A percentile compares a stretch with the other conserved stretches of the same genome.
phyloP scores from a whole-genome alignment of 2,113 vertebrate species.

The Poeciliopsis prolifica region DNA sequence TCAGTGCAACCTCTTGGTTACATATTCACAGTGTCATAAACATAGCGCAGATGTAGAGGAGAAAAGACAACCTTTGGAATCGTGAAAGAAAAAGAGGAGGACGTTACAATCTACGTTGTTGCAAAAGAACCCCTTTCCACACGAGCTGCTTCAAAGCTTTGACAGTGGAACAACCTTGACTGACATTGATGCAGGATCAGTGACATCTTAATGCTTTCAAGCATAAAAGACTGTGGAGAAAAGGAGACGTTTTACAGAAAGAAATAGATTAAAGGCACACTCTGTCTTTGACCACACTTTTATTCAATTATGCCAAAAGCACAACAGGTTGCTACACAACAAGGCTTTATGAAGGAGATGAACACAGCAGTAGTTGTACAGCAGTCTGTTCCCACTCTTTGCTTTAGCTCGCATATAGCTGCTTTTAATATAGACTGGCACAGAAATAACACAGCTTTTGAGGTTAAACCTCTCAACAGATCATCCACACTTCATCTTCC shows the following conservation, averaged over 20 bases:
- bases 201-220: neutral
- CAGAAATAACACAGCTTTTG: conserved; percentile 11
- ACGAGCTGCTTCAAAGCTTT: neutral
- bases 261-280: neutral
- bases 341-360: conserved; percentile 66
- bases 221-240: neutral
- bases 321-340: conserved; percentile 69
- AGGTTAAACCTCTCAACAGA: conserved; percentile 9
- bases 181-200: conserved; percentile 19
- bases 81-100: neutral
- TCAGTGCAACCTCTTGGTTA: conserved; percentile 45
- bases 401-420: conserved; percentile 37
- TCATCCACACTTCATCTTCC: conserved; percentile 10
- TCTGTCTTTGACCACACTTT: conserved; percentile 57
- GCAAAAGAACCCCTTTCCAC: neutral
- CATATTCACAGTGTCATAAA: conserved; percentile 69
- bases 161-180: conserved; percentile 23
- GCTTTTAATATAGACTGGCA: conserved; percentile 47
- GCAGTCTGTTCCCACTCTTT: conserved; percentile 18
- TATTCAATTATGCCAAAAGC: conserved; percentile 73
- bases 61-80: conserved; percentile 69
- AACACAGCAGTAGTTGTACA: conserved; percentile 45
- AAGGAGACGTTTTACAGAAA: neutral
- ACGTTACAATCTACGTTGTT: neutral
- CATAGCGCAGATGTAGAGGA: conserved; percentile 52